Percentiles rank a stretch among this genome's conserved stretches.
Evolutionary conservation across 2,888 invertebrate species (phyloP).

Genomic region (Clusia tigrina): DNA sequence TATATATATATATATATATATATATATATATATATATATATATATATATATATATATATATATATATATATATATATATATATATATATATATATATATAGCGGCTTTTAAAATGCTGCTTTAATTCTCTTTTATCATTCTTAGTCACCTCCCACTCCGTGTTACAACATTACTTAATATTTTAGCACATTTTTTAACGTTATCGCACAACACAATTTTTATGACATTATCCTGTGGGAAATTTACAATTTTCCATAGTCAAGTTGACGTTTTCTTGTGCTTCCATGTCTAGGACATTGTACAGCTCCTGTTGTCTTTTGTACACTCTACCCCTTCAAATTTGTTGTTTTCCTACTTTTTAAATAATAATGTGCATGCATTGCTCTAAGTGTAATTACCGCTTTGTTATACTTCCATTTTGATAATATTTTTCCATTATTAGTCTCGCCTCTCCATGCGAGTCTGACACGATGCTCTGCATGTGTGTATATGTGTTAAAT

Average conservation of each 20-base stretch:
- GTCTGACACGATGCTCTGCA: background rate
- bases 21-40: too few relatives aligned
- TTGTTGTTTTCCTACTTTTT: background rate
- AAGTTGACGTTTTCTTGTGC: background rate
- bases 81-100: too few relatives aligned
- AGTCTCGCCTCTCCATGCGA: background rate
- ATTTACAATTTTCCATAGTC: constrained; percentile 5
- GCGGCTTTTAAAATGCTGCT: too few relatives aligned
- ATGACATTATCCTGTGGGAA: constrained; percentile 7
- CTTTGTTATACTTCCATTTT: background rate
- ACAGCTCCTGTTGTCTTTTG: background rate
- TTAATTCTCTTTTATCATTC: too few relatives aligned
- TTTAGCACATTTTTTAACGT: constrained; percentile 4
- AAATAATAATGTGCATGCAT: background rate
- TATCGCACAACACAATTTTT: constrained; percentile 8
- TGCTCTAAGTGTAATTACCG: constrained; percentile 7
- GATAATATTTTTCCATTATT: background rate
- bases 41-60: too few relatives aligned
- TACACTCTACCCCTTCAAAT: too few relatives aligned
- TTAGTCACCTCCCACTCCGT: too few relatives aligned
- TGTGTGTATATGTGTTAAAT: background rate
- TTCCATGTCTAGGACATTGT: too few relatives aligned
- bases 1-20: too few relatives aligned
- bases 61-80: too few relatives aligned
- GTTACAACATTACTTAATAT: too few relatives aligned